phyloP scores from a whole-genome alignment of 2,113 vertebrate species.

The Megalops atlanticus region DNA sequence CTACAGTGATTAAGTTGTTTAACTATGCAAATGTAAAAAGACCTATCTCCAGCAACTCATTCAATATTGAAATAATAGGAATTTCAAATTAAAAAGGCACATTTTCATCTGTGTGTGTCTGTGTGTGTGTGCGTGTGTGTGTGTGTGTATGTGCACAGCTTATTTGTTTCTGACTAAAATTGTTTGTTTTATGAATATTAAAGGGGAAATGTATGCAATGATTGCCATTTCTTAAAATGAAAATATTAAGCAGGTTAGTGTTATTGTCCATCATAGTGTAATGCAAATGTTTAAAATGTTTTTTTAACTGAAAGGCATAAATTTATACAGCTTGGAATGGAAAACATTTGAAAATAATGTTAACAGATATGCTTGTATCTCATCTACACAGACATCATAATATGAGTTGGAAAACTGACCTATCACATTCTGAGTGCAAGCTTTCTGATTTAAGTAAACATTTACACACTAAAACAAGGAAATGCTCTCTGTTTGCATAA shows the following conservation, averaged over 20 bases:
- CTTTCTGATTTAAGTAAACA: too few species aligned
- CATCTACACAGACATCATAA: too few species aligned
- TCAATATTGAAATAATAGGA: constrained; percentile 9
- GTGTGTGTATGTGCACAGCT: neutral
- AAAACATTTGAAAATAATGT: too few species aligned
- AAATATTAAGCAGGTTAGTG: neutral
- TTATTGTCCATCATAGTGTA: neutral
- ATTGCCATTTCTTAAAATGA: neutral
- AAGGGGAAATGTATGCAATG: neutral
- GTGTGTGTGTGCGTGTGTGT: too few species aligned
- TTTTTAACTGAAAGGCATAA: too few species aligned
- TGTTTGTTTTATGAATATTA: neutral
- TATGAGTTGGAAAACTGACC: too few species aligned
- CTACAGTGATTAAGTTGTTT: constrained; percentile 9
- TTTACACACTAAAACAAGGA: too few species aligned
- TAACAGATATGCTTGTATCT: too few species aligned
- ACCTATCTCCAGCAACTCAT: neutral
- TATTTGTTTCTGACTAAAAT: neutral
- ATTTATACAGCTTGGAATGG: too few species aligned
- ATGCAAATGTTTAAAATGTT: neutral
- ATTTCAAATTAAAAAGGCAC: neutral
- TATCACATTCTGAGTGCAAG: too few species aligned
- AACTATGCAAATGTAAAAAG: neutral
- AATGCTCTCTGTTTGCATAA: too few species aligned
- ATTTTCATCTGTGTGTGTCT: neutral